Conservation (phyloP, 2,888 invertebrate species). For the Apamea crenata region DNA sequence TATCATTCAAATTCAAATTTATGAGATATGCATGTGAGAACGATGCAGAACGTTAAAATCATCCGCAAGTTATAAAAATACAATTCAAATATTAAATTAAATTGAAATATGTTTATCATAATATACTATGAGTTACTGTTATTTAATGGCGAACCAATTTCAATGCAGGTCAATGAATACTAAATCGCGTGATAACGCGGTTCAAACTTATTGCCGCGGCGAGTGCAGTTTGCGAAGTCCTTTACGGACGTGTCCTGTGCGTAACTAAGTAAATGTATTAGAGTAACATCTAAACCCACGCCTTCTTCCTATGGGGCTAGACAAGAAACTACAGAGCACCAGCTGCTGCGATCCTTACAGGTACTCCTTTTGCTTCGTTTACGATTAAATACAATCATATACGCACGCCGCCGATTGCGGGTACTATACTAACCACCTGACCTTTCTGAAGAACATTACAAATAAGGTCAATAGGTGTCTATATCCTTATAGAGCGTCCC, state of each 20-base stretch:
- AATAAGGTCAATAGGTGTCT: too few relatives aligned
- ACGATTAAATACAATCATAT: not conserved
- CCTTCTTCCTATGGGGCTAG: not conserved
- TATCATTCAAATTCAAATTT: too few relatives aligned
- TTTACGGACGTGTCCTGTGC: conserved; percentile 1
- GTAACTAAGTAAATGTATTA: not conserved
- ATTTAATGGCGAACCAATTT: conserved; percentile 20
- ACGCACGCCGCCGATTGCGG: not conserved
- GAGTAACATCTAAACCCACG: not conserved
- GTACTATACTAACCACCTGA: not conserved
- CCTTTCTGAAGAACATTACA: not conserved
- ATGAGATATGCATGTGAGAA: too few relatives aligned
- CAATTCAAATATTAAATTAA: too few relatives aligned
- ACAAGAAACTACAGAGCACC: not conserved
- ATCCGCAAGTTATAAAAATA: too few relatives aligned
- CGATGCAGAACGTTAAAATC: too few relatives aligned
- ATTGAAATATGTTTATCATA: not conserved
- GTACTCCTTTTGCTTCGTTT: not conserved
- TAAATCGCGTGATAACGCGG: conserved; percentile 27
- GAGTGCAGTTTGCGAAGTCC: conserved; percentile 16
- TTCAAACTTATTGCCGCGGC: conserved; percentile 7
- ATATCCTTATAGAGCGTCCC: not conserved
- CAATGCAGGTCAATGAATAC: conserved; percentile 44
- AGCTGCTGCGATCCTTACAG: not conserved
- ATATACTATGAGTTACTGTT: not conserved